Evolutionary conservation across 2,113 vertebrate genomes (phyloP).

Genomic region (Corapipo altera): DNA sequence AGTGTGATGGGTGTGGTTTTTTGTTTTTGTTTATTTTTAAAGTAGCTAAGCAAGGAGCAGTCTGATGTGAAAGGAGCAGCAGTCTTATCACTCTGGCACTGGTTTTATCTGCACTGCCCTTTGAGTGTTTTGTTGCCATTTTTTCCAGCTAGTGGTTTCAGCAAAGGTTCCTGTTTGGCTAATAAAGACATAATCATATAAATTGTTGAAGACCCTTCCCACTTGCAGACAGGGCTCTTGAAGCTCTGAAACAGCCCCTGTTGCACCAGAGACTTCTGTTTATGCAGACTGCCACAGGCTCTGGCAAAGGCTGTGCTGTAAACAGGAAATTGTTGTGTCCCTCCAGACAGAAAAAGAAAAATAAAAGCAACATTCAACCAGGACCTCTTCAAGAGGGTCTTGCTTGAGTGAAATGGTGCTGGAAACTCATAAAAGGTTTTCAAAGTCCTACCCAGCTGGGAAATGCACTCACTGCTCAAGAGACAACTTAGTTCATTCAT

Average conservation of each 20-base stretch:
- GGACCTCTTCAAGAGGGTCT: background rate
- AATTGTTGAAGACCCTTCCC: background rate
- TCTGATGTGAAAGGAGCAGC: background rate
- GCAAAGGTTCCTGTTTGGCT: background rate
- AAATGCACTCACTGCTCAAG: background rate
- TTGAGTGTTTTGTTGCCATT: background rate
- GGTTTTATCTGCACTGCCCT: background rate
- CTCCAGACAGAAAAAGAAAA: background rate
- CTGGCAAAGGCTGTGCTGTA: background rate
- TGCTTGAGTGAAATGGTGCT: background rate
- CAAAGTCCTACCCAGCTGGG: constrained; percentile 4
- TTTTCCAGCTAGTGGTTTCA: background rate
- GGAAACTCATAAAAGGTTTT: constrained; percentile 18
- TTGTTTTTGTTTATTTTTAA: background rate
- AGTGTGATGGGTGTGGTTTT: background rate
- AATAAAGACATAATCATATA: background rate
- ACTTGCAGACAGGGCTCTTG: background rate
- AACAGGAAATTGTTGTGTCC: background rate
- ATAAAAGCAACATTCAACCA: background rate
- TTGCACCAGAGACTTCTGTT: background rate
- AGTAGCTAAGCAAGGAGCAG: background rate
- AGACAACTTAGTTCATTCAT: constrained; percentile 10
- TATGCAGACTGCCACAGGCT: background rate
- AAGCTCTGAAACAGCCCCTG: background rate
- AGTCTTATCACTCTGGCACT: background rate